Conservation (phyloP, 53 echinoderm and acorn worm genomes). For the Apostichopus leukothele region DNA sequence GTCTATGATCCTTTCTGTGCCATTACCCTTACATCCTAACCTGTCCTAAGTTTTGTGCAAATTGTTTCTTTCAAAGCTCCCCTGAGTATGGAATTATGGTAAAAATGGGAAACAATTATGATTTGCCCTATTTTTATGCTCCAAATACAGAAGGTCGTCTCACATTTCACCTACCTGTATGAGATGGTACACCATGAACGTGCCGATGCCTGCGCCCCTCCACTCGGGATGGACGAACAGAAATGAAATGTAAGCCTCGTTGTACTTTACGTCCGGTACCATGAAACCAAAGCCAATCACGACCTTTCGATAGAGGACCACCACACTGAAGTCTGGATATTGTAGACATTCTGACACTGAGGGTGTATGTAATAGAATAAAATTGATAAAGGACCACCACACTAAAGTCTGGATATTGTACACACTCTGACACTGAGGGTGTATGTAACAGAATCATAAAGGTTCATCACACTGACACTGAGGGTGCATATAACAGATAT, state of each 20-base stretch:
- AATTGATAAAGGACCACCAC: constrained; percentile 85
- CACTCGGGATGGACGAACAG: constrained; percentile 97
- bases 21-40: too few relatives aligned
- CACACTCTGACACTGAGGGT: constrained; percentile 83
- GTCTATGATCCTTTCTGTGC: too few relatives aligned
- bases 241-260: constrained; percentile 98
- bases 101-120: too few relatives aligned
- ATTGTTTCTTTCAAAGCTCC: too few relatives aligned
- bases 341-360: constrained; percentile 95
- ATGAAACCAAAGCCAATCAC: constrained; percentile 99
- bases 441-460: constrained; percentile 35
- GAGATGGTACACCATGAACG: constrained; percentile 98
- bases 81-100: too few relatives aligned
- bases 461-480: constrained; percentile 97
- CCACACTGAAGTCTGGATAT: constrained; percentile 98
- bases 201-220: constrained; percentile 89
- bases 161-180: constrained; percentile 71
- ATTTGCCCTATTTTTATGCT: not conserved
- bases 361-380: too few relatives aligned
- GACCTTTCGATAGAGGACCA: constrained; percentile 91
- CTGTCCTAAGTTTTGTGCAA: too few relatives aligned
- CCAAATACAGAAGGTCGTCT: not conserved
- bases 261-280: constrained; percentile 98
- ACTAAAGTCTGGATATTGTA: constrained; percentile 97
- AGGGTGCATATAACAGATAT: too few relatives aligned